phyloP scores from a whole-genome alignment of 1,140 invertebrate genomes.

The Charaxes varanes region DNA sequence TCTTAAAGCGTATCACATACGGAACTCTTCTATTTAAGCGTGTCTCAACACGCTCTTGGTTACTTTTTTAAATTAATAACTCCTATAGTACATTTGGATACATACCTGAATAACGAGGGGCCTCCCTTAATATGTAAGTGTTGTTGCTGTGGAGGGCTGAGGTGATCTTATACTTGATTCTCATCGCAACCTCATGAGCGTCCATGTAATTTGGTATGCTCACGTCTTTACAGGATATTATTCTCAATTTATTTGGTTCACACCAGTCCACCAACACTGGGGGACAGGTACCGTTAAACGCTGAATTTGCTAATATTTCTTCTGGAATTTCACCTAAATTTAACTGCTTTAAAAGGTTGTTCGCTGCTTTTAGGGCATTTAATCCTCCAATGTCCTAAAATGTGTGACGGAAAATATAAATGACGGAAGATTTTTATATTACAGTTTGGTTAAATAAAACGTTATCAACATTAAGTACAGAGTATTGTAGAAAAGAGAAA shows the following conservation, averaged over 20 bases:
- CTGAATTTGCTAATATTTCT: slow-evolving; percentile 73
- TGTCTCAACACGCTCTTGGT: no score
- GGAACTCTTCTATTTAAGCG: no score
- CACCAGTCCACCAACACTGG: slow-evolving; percentile 72
- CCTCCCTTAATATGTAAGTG: slow-evolving; percentile 68
- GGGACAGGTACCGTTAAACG: slow-evolving; percentile 73
- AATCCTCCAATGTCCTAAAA: slow-evolving; percentile 73
- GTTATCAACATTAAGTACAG: no score
- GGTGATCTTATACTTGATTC: slow-evolving; percentile 70
- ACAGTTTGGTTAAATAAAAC: no score
- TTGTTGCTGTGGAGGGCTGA: slow-evolving; percentile 69
- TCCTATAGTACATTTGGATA: no score
- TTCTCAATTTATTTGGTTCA: slow-evolving; percentile 62
- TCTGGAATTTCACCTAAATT: slow-evolving; percentile 65
- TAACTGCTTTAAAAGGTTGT: slow-evolving; percentile 60
- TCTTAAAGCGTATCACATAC: no score
- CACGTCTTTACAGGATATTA: slow-evolving; percentile 75
- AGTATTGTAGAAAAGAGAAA: no score
- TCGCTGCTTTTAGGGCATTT: slow-evolving; percentile 69
- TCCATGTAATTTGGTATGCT: slow-evolving; percentile 73
- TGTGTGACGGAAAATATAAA: no score
- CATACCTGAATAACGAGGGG: slow-evolving; percentile 75
- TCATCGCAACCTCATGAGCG: slow-evolving; percentile 75
- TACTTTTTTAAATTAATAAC: no score
- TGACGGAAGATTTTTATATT: no score